Conservation (phyloP, 2,888 invertebrate genomes). For the Xanthorhoe designata region DNA sequence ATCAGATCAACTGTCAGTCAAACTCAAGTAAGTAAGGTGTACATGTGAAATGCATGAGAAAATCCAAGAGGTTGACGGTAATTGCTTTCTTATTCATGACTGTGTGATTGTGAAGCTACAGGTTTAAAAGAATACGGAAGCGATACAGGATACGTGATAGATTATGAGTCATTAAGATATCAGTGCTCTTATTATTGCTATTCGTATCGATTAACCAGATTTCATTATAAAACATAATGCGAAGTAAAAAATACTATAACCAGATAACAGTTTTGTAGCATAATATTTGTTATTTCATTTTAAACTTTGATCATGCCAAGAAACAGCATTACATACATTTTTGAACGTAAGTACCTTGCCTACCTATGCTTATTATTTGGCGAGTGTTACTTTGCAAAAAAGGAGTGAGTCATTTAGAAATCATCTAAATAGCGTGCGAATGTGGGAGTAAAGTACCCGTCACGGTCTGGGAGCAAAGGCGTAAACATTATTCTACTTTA, state of each 20-base stretch:
- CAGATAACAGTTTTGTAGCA: too few species aligned
- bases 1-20: constrained; percentile 35
- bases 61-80: constrained; percentile 11
- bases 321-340: not conserved
- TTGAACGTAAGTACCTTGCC: not conserved
- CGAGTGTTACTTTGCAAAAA: not conserved
- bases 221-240: too few species aligned
- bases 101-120: constrained; percentile 3
- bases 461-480: not conserved
- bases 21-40: constrained; percentile 41
- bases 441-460: constrained; percentile 7
- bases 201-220: not conserved
- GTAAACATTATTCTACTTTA: not conserved
- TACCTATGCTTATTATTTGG: too few species aligned
- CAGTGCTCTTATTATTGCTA: constrained; percentile 1
- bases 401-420: constrained; percentile 11
- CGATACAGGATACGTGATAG: constrained; percentile 7
- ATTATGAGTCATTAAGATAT: constrained; percentile 15
- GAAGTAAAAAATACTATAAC: too few species aligned
- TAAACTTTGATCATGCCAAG: not conserved
- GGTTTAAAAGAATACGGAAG: constrained; percentile 11
- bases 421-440: constrained; percentile 1
- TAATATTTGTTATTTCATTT: not conserved
- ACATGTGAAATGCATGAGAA: constrained; percentile 31
- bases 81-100: constrained; percentile 21